Conservation (phyloP, 2,113 vertebrate species). For the Campylomormyrus tamandua region DNA sequence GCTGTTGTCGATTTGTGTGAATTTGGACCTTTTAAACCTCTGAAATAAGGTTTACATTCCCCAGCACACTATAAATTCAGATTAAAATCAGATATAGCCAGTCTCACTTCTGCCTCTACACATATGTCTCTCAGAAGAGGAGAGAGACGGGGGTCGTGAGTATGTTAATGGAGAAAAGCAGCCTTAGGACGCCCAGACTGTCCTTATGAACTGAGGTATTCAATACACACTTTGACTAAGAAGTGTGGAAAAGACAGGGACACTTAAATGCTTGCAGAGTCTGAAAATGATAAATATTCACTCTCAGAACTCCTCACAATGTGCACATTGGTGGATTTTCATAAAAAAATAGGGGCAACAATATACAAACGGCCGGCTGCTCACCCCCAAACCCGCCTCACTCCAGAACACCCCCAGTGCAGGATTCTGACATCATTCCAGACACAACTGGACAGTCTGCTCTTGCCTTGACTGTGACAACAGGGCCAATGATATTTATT, state of each 20-base stretch:
- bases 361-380: not conserved
- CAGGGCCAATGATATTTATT: not conserved
- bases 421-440: not conserved
- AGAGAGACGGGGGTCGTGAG: not conserved
- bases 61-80: not conserved
- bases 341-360: not conserved
- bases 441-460: not conserved
- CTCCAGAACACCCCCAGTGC: not conserved
- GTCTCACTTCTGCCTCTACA: not conserved
- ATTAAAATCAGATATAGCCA: not conserved
- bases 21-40: not conserved
- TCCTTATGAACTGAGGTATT: constrained; percentile 11
- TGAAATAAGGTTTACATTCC: not conserved
- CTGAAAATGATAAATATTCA: not conserved
- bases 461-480: not conserved
- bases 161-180: constrained; percentile 6
- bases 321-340: not conserved
- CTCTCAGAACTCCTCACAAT: not conserved
- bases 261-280: not conserved
- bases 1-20: not conserved
- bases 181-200: not conserved
- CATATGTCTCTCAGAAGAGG: not conserved
- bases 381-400: not conserved
- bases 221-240: not conserved
- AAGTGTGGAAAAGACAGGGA: not conserved